Evolutionary conservation across 1,140 invertebrate genomes (phyloP), one percentile per base, ranked within the genome.

Genomic region (Drosophila mauritiana): DNA sequence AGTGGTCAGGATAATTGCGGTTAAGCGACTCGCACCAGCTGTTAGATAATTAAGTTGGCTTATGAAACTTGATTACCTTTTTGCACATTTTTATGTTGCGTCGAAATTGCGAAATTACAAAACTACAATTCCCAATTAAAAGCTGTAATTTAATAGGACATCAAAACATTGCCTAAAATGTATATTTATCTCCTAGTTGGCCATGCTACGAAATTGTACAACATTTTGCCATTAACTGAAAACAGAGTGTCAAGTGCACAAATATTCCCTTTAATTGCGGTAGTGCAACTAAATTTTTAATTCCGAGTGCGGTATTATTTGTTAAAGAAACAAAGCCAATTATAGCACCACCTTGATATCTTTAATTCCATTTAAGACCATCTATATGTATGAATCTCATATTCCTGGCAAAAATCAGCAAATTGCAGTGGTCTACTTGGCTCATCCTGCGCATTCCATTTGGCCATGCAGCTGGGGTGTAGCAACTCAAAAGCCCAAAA

Each of bases 401-500:
- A 72, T 72, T 72, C 42, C 43, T 31, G 43, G n/a, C 36, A 56
- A 70, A 70, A 72, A 70, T 72, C 64, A 49, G 65, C 65, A 72
- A 72, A 72, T 72, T 70, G 68, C 68, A 70, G 64, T 70, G 34
- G 67, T 48, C 67, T 54, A 56, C 61, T 37, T 11, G 17, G 13
- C 17, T 27, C 20, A n/a, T 11, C 25, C 46, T 3, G 11, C 31
- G 22, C 43, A n/a, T 12, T 22, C 36, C 39, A 4, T 39, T 52
- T 27, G 7, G 25, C 43, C 52, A 17, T 74, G 48, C 40, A 52
- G 61, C 53, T 69, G 12, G 22, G 17, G 15, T 58, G 70, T 46
- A 65, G 69, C 63, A 78, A 46, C 58, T 58, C 31, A 39, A 83
- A 89, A 77, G 58, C 75, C 84, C 76, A 79, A 51, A 76, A 76